phyloP scores from a whole-genome alignment of 2,797 vertebrate genomes.

The Syngnathus acus region DNA sequence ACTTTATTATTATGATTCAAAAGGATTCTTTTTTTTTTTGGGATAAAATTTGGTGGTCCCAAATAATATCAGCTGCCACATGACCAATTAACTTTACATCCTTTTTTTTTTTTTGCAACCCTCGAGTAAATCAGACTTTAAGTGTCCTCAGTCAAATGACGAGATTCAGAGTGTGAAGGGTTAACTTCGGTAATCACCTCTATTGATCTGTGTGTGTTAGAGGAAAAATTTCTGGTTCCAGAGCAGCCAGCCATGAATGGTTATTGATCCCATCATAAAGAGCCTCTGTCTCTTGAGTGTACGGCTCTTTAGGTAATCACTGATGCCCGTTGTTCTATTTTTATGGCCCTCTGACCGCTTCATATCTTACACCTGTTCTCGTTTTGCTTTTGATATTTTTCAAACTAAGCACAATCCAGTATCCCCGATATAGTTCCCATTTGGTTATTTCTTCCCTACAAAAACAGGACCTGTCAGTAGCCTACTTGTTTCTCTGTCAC shows the following conservation, averaged over 20 bases:
- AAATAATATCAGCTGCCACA: neutral
- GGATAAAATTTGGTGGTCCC: neutral
- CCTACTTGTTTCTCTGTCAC: too few relatives aligned
- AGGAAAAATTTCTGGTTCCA: slow-evolving; percentile 46
- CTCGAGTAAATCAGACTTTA: neutral
- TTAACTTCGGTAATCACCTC: slow-evolving; percentile 62
- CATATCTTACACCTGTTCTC: neutral
- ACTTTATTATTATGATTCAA: neutral
- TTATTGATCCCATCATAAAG: slow-evolving; percentile 65
- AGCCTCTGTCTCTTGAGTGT: slow-evolving; percentile 43
- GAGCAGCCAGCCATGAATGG: slow-evolving; percentile 56
- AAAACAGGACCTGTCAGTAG: too few relatives aligned
- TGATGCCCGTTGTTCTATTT: slow-evolving; percentile 25
- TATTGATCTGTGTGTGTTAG: slow-evolving; percentile 55
- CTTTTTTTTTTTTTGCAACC: neutral
- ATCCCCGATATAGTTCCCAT: neutral
- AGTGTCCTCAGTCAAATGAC: slow-evolving; percentile 32
- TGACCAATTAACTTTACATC: neutral
- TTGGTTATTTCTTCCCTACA: neutral
- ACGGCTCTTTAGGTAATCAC: slow-evolving; percentile 57
- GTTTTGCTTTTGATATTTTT: neutral
- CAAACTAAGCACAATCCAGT: neutral
- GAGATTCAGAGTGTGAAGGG: slow-evolving; percentile 41
- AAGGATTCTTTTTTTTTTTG: neutral
- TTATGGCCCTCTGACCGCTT: neutral